A percentile compares a stretch with the other conserved stretches of the same genome.
phyloP scores from a whole-genome alignment of 1,140 invertebrate genomes.

The Asbolus verrucosus region DNA sequence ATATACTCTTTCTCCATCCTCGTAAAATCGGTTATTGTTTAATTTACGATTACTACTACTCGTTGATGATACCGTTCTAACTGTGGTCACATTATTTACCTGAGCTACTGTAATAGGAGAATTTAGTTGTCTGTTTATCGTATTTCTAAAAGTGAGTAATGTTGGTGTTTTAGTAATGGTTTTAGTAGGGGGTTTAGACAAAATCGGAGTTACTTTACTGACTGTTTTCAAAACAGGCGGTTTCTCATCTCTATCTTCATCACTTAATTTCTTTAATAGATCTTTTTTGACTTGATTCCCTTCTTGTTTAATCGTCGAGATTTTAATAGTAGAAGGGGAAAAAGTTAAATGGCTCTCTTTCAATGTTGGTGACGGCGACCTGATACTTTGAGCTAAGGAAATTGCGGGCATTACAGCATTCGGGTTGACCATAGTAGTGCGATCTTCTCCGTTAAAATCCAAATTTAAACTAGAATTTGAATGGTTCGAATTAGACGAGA shows the following conservation, averaged over 20 bases:
- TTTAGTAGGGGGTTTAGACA: slow-evolving; percentile 58
- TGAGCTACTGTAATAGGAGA: slow-evolving; percentile 59
- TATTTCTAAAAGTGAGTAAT: slow-evolving; percentile 58
- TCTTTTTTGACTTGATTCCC: slow-evolving; percentile 60
- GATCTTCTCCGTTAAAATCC: slow-evolving; percentile 79
- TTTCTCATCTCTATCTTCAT: slow-evolving; percentile 65
- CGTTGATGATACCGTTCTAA: slow-evolving; percentile 60
- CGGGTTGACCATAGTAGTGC: slow-evolving; percentile 83
- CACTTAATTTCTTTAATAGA: slow-evolving; percentile 60
- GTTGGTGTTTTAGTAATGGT: slow-evolving; percentile 55
- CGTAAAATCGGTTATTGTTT: slow-evolving; percentile 67
- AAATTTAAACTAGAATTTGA: slow-evolving; percentile 77
- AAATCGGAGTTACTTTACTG: slow-evolving; percentile 61
- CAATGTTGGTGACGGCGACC: slow-evolving; percentile 66
- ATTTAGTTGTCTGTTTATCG: slow-evolving; percentile 53
- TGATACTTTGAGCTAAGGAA: slow-evolving; percentile 64
- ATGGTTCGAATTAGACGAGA: slow-evolving; percentile 69
- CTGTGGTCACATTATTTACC: slow-evolving; percentile 55
- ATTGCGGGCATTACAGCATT: slow-evolving; percentile 76
- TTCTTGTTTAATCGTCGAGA: slow-evolving; percentile 66
- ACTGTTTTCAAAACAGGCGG: slow-evolving; percentile 63
- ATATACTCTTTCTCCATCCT: slow-evolving; percentile 78
- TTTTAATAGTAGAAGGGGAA: slow-evolving; percentile 73
- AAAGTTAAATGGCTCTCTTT: slow-evolving; percentile 75
- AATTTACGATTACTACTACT: slow-evolving; percentile 67